Evolutionary conservation across 1,140 invertebrate genomes (phyloP), one percentile per base, ranked within the genome.

Genomic region (Lordiphosa collinella): DNA sequence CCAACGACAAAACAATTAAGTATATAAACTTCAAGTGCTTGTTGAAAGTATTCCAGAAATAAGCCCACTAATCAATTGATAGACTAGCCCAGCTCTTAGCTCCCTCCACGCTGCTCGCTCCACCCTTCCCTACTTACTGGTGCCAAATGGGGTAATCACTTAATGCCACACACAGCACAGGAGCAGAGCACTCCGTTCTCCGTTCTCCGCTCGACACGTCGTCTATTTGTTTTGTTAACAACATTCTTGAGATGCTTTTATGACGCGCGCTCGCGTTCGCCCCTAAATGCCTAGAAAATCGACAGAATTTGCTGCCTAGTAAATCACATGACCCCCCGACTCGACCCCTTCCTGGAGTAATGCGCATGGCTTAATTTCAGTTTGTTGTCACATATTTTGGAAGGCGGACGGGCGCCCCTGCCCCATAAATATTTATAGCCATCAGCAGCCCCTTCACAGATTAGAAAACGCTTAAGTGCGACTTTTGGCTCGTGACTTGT

Each of bases 401-500:
- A 67, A 66, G 55, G 43, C 29, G n/a, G n/a, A n/a, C n/a, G n/a
- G n/a, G n/a, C n/a, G n/a, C n/a, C n/a, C n/a, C n/a, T n/a, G n/a
- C n/a, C n/a, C n/a, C n/a, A 80, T 76, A 82, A 76, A 80, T 80
- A 80, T 82, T 80, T 68, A 80, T 82, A 80, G 76, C 52, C 50
- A 47, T 35, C 71, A 80, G 65, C 71, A 80, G 65, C 70, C 75
- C 75, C 75, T 75, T 66, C 53, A 49, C 41, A 82, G 78, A 78
- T 82, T 82, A 78, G 78, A 78, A 78, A 82, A 76, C 78, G 79
- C 78, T 84, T 78, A 84, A 84, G 79, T 79, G 73, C 79, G 78
- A 84, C 78, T 85, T 84, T 84, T 85, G 79, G 73, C 78, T 84
- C 78, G 78, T 84, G 78, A 84, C 78, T 84, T 79, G 78, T 85